Percentiles rank a stretch among this genome's conserved stretches.
phyloP scores from a whole-genome alignment of 2,888 invertebrate species.

The Eupeodes luniger region DNA sequence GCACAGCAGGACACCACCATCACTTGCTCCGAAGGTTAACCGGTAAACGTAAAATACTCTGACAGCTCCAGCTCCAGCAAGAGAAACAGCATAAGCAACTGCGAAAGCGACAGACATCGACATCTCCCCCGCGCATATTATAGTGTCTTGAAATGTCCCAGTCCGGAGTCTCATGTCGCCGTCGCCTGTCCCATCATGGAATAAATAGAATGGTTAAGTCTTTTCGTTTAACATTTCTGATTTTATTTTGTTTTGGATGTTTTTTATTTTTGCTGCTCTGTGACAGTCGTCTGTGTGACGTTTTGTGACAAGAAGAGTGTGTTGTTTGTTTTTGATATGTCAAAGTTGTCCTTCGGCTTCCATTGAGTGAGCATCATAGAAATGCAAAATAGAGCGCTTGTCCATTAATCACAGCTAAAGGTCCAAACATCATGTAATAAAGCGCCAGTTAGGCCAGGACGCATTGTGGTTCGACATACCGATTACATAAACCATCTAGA shows the following conservation, averaged over 20 bases:
- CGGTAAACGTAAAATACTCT: slow-evolving; percentile 69
- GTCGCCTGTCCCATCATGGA: slow-evolving; percentile 47
- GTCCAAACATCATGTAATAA: slow-evolving; percentile 70
- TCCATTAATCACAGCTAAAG: slow-evolving; percentile 65
- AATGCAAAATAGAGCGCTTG: slow-evolving; percentile 58
- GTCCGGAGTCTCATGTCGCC: slow-evolving; percentile 40
- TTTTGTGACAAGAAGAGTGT: slow-evolving; percentile 71
- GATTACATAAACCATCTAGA: slow-evolving; percentile 12
- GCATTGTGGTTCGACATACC: neutral
- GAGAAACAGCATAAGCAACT: neutral
- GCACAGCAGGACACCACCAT: slow-evolving; percentile 69
- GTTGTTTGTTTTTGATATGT: slow-evolving; percentile 73
- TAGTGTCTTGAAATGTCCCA: slow-evolving; percentile 53
- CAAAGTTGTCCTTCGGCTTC: slow-evolving; percentile 66
- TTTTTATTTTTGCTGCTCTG: neutral
- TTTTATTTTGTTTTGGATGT: slow-evolving; percentile 3
- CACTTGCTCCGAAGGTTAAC: slow-evolving; percentile 70
- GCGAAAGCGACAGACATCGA: slow-evolving; percentile 5
- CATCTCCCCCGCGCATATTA: slow-evolving; percentile 31
- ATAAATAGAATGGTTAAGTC: slow-evolving; percentile 61
- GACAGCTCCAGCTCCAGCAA: neutral
- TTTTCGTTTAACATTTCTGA: slow-evolving; percentile 13
- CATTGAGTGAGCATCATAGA: slow-evolving; percentile 60
- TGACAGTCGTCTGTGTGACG: slow-evolving; percentile 55
- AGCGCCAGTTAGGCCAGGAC: slow-evolving; percentile 23